A percentile compares a stretch with the other conserved stretches of the same genome.
Evolutionary conservation across 2,797 vertebrate species (phyloP).

Genomic region (Enteromius unitaeniatus): DNA sequence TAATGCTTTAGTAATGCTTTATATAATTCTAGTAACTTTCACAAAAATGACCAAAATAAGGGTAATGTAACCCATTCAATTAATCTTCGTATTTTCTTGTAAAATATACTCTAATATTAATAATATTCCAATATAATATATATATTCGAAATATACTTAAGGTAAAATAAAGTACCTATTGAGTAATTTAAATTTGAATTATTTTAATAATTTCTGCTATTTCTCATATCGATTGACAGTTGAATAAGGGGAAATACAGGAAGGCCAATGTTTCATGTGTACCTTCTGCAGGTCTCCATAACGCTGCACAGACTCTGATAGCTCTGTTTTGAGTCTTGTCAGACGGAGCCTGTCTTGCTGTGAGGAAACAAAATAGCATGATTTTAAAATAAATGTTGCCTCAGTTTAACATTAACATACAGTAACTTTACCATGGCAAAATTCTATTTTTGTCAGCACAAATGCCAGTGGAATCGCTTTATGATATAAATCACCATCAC

Average conservation of each 20-base stretch:
- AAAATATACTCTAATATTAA: no score
- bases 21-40: no score
- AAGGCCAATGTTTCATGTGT: neutral
- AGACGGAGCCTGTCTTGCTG: conserved; percentile 88
- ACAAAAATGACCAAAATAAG: no score
- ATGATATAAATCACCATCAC: neutral
- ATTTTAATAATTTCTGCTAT: neutral
- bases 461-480: neutral
- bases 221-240: neutral
- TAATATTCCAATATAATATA: no score
- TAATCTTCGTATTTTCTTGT: no score
- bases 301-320: conserved; percentile 86
- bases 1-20: no score
- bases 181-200: neutral
- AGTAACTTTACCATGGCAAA: neutral
- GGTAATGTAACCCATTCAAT: no score
- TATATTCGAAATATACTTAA: no score
- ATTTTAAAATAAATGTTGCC: neutral
- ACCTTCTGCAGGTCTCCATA: conserved; percentile 90
- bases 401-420: neutral
- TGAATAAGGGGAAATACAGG: neutral
- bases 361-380: conserved; percentile 26
- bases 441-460: neutral
- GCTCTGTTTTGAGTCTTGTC: conserved; percentile 86
- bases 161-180: neutral